These are phyloP conservation scores for Cryptotermes secundus DNA, from an alignment of 1,140 invertebrate species.

Conservation along the genomic window DNA sequence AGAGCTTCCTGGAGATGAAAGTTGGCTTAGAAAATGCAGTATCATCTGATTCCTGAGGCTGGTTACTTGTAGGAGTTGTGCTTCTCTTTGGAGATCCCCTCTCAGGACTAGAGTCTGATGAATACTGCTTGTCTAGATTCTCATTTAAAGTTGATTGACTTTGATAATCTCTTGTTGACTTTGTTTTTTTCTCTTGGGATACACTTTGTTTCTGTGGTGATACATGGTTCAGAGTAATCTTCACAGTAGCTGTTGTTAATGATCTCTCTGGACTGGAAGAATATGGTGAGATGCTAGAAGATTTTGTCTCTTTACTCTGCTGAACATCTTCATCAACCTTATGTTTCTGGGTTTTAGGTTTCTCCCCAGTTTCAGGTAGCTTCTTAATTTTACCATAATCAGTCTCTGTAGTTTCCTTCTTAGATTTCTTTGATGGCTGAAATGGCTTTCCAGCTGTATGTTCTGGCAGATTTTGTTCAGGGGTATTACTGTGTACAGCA, in stretches of 20 bases:
- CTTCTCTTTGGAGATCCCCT: background rate
- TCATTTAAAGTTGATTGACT: background rate
- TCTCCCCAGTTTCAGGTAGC: background rate
- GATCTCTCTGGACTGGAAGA: conserved; percentile 37
- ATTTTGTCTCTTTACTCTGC: conserved; percentile 8
- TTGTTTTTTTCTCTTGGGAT: background rate
- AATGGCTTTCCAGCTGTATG: too few relatives aligned
- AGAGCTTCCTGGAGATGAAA: background rate
- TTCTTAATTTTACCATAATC: background rate
- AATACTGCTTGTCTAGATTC: background rate
- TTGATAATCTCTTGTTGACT: background rate
- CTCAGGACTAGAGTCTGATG: background rate
- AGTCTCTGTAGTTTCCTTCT: background rate
- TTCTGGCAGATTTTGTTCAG: background rate
- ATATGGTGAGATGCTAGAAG: conserved; percentile 37
- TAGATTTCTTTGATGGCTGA: background rate
- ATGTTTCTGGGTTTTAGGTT: background rate
- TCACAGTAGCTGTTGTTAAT: background rate
- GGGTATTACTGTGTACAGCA: background rate
- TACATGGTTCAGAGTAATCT: background rate
- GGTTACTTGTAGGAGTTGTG: too few relatives aligned
- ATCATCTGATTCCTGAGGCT: background rate
- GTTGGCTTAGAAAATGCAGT: background rate
- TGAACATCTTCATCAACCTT: background rate
- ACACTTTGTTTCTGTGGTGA: background rate